phyloP scores from a whole-genome alignment of 2,797 vertebrate species.

The Typhlichthys eigenmanni region DNA sequence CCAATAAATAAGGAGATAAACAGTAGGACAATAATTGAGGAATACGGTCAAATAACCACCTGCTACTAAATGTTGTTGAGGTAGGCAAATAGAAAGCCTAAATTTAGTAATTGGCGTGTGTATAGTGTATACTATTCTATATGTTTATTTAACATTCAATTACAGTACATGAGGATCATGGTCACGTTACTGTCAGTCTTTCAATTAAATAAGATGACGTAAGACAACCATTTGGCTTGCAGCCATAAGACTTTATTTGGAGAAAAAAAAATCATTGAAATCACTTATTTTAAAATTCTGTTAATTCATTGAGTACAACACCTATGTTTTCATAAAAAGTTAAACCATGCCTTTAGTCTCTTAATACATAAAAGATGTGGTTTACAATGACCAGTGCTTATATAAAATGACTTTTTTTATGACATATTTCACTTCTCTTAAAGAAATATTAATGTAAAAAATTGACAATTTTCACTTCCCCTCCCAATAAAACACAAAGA shows the following conservation, averaged over 20 bases:
- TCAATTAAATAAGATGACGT: neutral
- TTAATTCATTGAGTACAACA: constrained; percentile 73
- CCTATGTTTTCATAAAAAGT: constrained; percentile 73
- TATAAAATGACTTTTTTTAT: constrained; percentile 67
- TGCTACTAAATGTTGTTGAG: too few relatives aligned
- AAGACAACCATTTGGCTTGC: constrained; percentile 31
- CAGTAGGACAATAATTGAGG: too few relatives aligned
- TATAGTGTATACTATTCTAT: too few relatives aligned
- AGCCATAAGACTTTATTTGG: constrained; percentile 76
- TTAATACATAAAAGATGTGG: constrained; percentile 73
- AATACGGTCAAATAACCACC: too few relatives aligned
- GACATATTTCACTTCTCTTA: constrained; percentile 67
- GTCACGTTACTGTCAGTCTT: neutral
- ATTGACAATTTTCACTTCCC: constrained; percentile 53
- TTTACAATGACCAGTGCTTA: constrained; percentile 61
- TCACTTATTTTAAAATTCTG: constrained; percentile 73
- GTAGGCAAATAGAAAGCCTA: too few relatives aligned
- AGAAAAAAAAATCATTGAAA: constrained; percentile 74
- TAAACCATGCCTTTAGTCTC: constrained; percentile 77
- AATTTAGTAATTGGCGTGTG: too few relatives aligned
- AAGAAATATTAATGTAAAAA: constrained; percentile 71
- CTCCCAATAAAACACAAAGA: constrained; percentile 35
- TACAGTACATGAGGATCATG: too few relatives aligned
- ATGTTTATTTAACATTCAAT: too few relatives aligned
- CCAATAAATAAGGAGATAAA: too few relatives aligned